Percentiles rank a stretch among this genome's conserved stretches.
These are phyloP conservation scores for Trachythela sp. DNA, from an alignment of 64 coral and sea anemone species.

Conservation along the genomic window DNA sequence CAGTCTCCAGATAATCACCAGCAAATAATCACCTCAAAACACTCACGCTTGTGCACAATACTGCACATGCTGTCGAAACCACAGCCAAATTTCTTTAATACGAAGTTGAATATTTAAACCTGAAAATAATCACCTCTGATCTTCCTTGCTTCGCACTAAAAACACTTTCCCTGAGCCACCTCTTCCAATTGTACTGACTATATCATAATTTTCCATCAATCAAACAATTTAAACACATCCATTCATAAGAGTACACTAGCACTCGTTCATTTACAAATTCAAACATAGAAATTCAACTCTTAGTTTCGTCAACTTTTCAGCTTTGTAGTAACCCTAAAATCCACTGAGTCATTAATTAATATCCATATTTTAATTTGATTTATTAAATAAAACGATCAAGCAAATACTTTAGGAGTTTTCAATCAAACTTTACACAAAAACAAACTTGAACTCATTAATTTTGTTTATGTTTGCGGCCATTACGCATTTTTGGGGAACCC, in stretches of 20 bases:
- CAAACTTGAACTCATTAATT: too few species aligned
- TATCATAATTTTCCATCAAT: constrained; percentile 23
- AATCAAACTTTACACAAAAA: too few species aligned
- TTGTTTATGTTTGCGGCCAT: too few species aligned
- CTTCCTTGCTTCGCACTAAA: constrained; percentile 5
- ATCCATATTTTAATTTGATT: not conserved
- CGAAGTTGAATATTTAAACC: too few species aligned
- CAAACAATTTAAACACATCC: not conserved
- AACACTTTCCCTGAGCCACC: constrained; percentile 13
- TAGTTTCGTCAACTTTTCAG: not conserved
- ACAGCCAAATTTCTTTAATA: too few species aligned
- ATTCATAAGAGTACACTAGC: not conserved
- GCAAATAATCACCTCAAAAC: too few species aligned
- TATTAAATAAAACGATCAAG: not conserved
- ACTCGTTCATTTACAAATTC: not conserved
- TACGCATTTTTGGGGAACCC: not conserved
- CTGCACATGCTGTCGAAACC: too few species aligned
- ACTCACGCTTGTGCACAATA: too few species aligned
- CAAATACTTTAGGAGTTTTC: too few species aligned
- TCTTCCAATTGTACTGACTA: constrained; percentile 16
- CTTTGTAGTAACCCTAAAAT: not conserved
- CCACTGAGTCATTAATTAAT: not conserved
- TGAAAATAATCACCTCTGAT: not conserved
- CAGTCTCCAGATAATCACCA: too few species aligned
- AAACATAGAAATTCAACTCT: not conserved